phyloP scores from a whole-genome alignment of 2,888 invertebrate genomes.

The Stegophylla sp. region DNA sequence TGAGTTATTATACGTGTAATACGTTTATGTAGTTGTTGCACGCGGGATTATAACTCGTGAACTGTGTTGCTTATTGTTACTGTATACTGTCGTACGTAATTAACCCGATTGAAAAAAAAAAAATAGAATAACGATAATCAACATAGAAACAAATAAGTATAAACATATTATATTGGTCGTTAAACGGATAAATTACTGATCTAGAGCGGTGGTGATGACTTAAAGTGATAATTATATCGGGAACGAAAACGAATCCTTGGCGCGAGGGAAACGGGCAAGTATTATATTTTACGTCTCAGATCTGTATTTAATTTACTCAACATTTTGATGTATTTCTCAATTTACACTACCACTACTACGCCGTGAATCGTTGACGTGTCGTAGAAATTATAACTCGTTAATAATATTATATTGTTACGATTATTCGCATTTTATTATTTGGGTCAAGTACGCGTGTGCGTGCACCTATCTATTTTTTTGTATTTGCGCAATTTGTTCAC shows the following conservation, averaged over 20 bases:
- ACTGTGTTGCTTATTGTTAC: background rate
- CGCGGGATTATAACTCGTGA: too few species aligned
- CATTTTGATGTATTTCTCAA: background rate
- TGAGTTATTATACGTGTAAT: too few species aligned
- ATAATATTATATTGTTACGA: background rate
- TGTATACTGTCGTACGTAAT: background rate
- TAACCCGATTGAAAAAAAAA: slow-evolving; percentile 2
- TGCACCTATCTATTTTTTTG: background rate
- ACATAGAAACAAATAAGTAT: background rate
- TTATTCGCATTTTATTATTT: slow-evolving; percentile 29
- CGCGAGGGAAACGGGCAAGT: background rate
- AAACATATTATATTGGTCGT: background rate
- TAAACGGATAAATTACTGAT: background rate
- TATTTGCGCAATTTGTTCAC: slow-evolving; percentile 6
- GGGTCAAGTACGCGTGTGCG: slow-evolving; percentile 16
- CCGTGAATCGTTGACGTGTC: background rate
- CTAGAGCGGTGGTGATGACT: background rate
- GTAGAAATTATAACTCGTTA: background rate
- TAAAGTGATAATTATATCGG: background rate
- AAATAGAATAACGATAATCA: background rate
- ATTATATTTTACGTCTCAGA: background rate
- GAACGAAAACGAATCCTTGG: background rate
- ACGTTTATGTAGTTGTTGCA: too few species aligned
- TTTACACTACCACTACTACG: background rate
- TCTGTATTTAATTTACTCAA: slow-evolving; percentile 6